phyloP scores from a whole-genome alignment of 2,797 vertebrate genomes.

The Pseudochromis fuscus region DNA sequence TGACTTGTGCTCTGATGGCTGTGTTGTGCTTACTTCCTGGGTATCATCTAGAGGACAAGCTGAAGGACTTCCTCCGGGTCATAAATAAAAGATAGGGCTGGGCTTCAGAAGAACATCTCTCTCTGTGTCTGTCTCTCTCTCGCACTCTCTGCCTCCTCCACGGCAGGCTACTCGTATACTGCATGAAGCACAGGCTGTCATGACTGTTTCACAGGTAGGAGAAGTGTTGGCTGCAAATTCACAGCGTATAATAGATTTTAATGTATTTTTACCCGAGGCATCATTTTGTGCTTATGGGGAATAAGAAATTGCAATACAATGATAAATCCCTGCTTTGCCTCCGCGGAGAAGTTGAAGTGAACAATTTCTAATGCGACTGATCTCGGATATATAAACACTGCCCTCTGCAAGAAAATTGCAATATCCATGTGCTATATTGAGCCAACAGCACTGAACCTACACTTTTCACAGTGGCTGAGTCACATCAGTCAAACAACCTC shows the following conservation, averaged over 20 bases:
- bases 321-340: constrained; percentile 22
- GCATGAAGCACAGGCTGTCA: constrained; percentile 64
- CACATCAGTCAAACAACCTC: constrained; percentile 78
- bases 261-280: constrained; percentile 72
- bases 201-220: constrained; percentile 74
- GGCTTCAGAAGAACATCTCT: constrained; percentile 75
- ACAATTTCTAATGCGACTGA: constrained; percentile 27
- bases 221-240: constrained; percentile 72
- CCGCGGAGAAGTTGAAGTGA: constrained; percentile 1
- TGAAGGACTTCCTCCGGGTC: constrained; percentile 85
- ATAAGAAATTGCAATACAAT: constrained; percentile 34
- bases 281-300: constrained; percentile 42
- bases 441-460: constrained; percentile 68
- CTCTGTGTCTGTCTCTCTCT: constrained; percentile 23
- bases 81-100: constrained; percentile 84
- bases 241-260: constrained; percentile 75
- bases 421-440: constrained; percentile 71
- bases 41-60: constrained; percentile 83
- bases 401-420: constrained; percentile 64
- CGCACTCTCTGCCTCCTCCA: constrained; percentile 22
- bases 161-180: constrained; percentile 45
- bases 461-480: constrained; percentile 78
- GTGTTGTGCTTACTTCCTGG: constrained; percentile 79
- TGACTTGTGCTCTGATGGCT: constrained; percentile 66
- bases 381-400: constrained; percentile 29